Percentiles rank a stretch among this genome's conserved stretches.
Conservation (phyloP, 2,888 invertebrate genomes). For the Ophion ventricosus region DNA sequence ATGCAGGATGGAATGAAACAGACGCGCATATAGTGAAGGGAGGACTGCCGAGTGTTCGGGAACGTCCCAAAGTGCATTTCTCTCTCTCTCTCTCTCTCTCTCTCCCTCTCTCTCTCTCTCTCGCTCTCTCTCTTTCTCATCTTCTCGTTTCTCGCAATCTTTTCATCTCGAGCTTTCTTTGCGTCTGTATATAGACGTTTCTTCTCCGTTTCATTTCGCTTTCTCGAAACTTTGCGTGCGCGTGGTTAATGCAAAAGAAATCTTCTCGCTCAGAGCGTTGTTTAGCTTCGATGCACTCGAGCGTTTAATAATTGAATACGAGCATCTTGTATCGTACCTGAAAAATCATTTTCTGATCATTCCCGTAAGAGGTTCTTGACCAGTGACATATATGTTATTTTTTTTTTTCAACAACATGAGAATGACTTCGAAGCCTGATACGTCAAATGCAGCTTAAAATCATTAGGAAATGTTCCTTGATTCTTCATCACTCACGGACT, state of each 20-base stretch:
- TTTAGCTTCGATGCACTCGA: background rate
- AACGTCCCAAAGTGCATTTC: conserved; percentile 27
- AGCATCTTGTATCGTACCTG: background rate
- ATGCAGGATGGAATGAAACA: conserved; percentile 6
- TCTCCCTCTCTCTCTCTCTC: conserved; percentile 4
- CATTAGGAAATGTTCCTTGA: no score
- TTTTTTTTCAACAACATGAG: background rate
- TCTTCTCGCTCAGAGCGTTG: background rate
- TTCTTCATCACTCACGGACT: no score
- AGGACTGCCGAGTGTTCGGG: conserved; percentile 24
- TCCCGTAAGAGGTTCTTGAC: background rate
- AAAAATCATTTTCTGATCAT: no score
- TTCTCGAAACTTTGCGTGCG: conserved; percentile 14
- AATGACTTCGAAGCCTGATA: no score
- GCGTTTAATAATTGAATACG: background rate
- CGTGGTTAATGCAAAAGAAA: background rate
- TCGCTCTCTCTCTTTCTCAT: conserved; percentile 2
- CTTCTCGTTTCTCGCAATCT: conserved; percentile 5
- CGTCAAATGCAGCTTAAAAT: no score
- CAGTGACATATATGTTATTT: background rate
- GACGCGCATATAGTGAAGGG: background rate
- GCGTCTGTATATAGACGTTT: conserved; percentile 14
- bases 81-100: background rate
- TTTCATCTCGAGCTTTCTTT: conserved; percentile 29
- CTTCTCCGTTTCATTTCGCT: conserved; percentile 10